Base-by-base conservation (phyloP, 2,888 invertebrate species). In the Ophion costatus region DNA sequence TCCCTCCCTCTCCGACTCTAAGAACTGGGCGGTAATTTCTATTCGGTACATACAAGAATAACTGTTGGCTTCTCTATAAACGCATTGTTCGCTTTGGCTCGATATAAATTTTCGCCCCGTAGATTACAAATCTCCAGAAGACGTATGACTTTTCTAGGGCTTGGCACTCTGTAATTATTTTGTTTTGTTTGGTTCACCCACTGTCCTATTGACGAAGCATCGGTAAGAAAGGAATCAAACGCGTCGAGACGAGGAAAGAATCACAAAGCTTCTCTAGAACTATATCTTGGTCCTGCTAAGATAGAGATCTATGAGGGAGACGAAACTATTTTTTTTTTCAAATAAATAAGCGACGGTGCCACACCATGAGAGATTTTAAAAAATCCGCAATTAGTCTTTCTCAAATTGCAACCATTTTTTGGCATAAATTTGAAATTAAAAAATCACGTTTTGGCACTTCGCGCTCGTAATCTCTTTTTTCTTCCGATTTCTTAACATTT, bases 1-100 rank as follows among this genome's bases (percentile, higher is more conserved):
- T 80, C 51, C 0, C 22, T 61, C 61, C 17, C 14, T 33, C 42
- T 63, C 42, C 42, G 10, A 9, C 11, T n/a, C 20, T 9, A 1
- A 67, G 59, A 61, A 61, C 38, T 71, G 71, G 79, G 70, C 74
- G 75, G 71, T 71, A 67, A 56, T 61, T 79, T 80, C 80, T 76
- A 77, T 80, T 67, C 67, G 71, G 38, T 85, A 82, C 85, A 85
- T 85, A 82, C 76, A 85, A 85, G 82, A 85, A 85, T 85, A 85
- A 82, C 85, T 75, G 82, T 82, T 74, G 79, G 76, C 42, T 73
- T 64, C 64, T 29, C 66, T 67, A 57, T 38, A 57, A 42, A 80
- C 69, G 80, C 79, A 61, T 82, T 76, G 42, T 51, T 79, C 82
- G 75, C 84, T 84, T 84, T 82, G 84, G 81, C 84, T 78, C 59